These are phyloP conservation scores for Fulmarus glacialis DNA, from an alignment of 2,113 vertebrate species.

Conservation along the genomic window DNA sequence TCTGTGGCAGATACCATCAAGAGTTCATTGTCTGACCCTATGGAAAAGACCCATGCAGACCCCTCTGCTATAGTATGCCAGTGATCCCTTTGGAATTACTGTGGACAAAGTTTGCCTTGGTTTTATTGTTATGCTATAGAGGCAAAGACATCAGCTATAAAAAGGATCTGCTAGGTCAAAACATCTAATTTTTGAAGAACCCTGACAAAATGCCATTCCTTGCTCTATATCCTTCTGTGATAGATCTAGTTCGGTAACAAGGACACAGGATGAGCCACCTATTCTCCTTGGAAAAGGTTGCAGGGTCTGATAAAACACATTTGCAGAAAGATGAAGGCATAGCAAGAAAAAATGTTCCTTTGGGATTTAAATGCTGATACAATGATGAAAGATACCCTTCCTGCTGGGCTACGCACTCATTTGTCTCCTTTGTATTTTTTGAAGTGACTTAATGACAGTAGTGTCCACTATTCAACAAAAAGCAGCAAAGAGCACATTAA, in stretches of 20 bases:
- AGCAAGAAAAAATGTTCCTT: neutral
- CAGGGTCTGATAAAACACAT: neutral
- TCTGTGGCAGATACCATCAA: neutral
- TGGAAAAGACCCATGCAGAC: neutral
- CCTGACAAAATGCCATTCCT: neutral
- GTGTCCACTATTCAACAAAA: neutral
- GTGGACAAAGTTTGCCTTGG: neutral
- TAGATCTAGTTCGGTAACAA: accelerated
- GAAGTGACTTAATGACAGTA: neutral
- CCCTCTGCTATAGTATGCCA: accelerated
- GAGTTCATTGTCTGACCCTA: neutral
- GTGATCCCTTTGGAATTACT: neutral
- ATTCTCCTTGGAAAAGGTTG: neutral
- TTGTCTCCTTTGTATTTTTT: neutral
- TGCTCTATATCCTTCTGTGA: neutral
- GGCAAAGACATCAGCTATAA: neutral
- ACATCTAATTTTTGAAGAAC: neutral
- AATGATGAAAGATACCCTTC: neutral
- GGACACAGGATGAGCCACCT: neutral
- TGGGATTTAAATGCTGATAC: neutral
- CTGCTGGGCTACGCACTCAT: neutral
- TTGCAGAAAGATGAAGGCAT: neutral
- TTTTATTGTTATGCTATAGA: accelerated
- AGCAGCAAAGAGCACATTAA: neutral
- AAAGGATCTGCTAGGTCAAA: neutral